These are phyloP conservation scores for Thryonomys swinderianus DNA, from an alignment of 2,113 vertebrate genomes.

Conservation along the genomic window DNA sequence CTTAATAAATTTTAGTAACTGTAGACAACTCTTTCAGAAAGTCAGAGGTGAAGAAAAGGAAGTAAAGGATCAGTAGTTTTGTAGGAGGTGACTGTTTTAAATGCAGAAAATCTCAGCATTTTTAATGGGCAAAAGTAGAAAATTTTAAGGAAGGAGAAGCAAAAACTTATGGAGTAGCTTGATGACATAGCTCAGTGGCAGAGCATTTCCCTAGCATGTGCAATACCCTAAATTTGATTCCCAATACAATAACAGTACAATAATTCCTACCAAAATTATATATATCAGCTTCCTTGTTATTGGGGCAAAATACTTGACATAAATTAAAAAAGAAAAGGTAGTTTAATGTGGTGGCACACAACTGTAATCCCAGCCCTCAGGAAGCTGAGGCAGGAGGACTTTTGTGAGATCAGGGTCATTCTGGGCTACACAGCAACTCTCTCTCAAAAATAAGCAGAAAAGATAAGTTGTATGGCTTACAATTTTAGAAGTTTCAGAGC, in stretches of 20 bases:
- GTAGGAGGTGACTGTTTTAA: not conserved
- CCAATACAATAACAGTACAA: not conserved
- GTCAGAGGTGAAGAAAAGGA: not conserved
- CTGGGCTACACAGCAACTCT: not conserved
- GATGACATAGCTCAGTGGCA: not conserved
- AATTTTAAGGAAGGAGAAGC: not conserved
- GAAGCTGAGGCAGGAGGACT: not conserved
- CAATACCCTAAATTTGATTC: not conserved
- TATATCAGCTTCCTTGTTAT: not conserved
- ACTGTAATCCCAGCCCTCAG: not conserved
- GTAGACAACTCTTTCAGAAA: not conserved
- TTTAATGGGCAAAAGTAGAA: constrained; percentile 23
- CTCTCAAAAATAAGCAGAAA: not conserved
- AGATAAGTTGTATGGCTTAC: not conserved
- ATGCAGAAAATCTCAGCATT: not conserved
- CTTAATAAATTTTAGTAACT: not conserved
- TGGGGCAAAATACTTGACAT: not conserved
- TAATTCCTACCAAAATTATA: not conserved
- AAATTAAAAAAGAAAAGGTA: not conserved
- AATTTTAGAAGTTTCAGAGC: not conserved
- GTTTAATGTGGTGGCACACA: not conserved
- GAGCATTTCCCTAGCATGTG: not conserved
- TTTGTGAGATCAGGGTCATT: not conserved
- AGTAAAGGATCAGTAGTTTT: not conserved
- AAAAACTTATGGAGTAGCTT: not conserved